Base-by-base conservation (phyloP, 1,140 invertebrate species). In the Melanaphis sacchari region DNA sequence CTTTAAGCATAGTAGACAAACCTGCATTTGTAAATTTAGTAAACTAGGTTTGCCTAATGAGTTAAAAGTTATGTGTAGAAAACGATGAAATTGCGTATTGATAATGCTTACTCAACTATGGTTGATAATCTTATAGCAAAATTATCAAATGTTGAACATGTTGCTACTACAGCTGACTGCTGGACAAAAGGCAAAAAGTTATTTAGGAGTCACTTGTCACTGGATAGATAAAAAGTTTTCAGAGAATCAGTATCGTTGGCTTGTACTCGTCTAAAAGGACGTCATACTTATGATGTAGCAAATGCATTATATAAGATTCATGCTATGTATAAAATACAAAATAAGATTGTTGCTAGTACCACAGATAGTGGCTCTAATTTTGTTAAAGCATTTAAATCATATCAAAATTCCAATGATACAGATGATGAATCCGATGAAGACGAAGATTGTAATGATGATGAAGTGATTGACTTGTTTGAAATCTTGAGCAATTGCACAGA, bases 281-380 rank as follows among this genome's bases (percentile, higher is more conserved):
- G 81, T 36, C 81, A 82, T 82, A 82, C 81, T 26, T 82, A 38
- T 82, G 81, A 82, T 82, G 36, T 82, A 82, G 81, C 81, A 36
- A 82, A 36, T 38, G 81, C n/a, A 40, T 38, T 82, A 82, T 40
- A 82, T 38, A 89, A 89, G 46, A 89, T 89, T 89, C 46, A 89
- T 89, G 26, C 49, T 24, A 52, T 21, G 24, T 89, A 89, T 89
- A 89, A 89, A 89, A 89, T 89, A 52, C 88, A 89, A 38, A 89
- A 89, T 49, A 52, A 89, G n/a, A 54, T 89, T 49, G 88, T 89
- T 89, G 49, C 46, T 89, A 38, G 40, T 49, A 89, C 89, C 36
- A 90, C 89, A 90, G 89, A 89, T 40, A 66, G 38, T 66, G 49
- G 89, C 31, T 59, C 49, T 38, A 54, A 90, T 90, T 90, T 90